Base-by-base conservation (phyloP, 2,797 vertebrate species). In the Microctenopoma lineatum region DNA sequence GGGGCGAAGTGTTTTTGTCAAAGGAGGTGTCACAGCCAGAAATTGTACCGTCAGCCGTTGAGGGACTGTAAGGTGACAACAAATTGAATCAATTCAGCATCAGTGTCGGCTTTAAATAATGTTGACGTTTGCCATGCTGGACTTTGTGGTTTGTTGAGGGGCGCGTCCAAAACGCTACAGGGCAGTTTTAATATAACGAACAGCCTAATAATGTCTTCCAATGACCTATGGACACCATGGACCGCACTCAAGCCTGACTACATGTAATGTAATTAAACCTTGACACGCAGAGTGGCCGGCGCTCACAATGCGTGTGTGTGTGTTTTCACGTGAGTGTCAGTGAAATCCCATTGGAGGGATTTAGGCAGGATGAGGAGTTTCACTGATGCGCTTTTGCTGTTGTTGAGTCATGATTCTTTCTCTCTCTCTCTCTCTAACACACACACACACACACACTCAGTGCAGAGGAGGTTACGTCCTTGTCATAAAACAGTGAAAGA, bases 391-490 rank as follows among this genome's bases (percentile, higher is more conserved):
- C 59, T 68, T 61, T 52, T 72, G 60, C 56, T 70, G 75, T 73
- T 76, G 76, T 79, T 46, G 59, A 81, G 69, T 75, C 83, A 83
- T 63, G 68, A 69, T 50, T 75, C 62, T 38, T 4, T 64, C 65
- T 46, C 65, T 2, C 42, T 32, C 63, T 18, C 47, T 8, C 51
- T 12, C 69, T 41, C 47, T 56, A 26, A 59, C 18, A 70, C 58
- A 80, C n/a, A 46, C 47, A 59, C 32, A 59, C n/a, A 70, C 58
- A 80, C n/a, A 46, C 12, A 52, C 27, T 70, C 25, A 59, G 56
- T 39, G 42, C 51, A 71, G 59, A 59, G 27, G 55, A 81, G 83
- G 86, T 84, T 82, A 73, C 54, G 87, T 81, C 88, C 89, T 90
- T 89, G 85, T 86, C 87, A 83, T 75, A 66, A 77, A 85, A 51